Evolutionary conservation across 2,113 vertebrate species (phyloP).

Genomic region (Mustela nigripes): DNA sequence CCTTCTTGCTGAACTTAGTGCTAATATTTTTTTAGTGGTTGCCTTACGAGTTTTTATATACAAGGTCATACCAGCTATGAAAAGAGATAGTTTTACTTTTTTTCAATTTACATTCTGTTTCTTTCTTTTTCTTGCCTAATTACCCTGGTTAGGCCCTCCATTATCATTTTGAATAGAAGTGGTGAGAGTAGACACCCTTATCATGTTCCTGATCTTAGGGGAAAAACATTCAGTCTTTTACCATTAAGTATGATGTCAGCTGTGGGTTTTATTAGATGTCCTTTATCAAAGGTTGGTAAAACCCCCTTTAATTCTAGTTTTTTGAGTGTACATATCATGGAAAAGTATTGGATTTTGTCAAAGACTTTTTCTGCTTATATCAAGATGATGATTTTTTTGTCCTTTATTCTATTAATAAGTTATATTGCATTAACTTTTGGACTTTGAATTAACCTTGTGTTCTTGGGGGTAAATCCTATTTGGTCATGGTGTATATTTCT

Average conservation of each 20-base stretch:
- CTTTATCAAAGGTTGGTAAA: neutral
- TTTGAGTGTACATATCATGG: neutral
- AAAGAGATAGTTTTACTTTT: neutral
- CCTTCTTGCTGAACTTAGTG: neutral
- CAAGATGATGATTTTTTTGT: neutral
- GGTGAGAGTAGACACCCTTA: neutral
- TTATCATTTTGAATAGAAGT: neutral
- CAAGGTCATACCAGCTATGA: neutral
- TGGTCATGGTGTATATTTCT: neutral
- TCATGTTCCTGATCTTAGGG: neutral
- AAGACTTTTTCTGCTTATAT: neutral
- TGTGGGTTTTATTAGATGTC: neutral
- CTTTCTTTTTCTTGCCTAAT: neutral
- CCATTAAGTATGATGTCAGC: neutral
- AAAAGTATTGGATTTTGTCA: neutral
- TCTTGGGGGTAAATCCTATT: neutral
- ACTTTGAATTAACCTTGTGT: conserved; percentile 23
- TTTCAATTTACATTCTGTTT: neutral
- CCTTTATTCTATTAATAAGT: neutral
- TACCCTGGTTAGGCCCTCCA: neutral
- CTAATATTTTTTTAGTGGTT: conserved; percentile 2
- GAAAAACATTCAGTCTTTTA: neutral
- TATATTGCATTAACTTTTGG: neutral
- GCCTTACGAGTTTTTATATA: neutral
- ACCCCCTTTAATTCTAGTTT: neutral